Conservation (phyloP, 2,113 vertebrate genomes). For the Loxodonta africana region DNA sequence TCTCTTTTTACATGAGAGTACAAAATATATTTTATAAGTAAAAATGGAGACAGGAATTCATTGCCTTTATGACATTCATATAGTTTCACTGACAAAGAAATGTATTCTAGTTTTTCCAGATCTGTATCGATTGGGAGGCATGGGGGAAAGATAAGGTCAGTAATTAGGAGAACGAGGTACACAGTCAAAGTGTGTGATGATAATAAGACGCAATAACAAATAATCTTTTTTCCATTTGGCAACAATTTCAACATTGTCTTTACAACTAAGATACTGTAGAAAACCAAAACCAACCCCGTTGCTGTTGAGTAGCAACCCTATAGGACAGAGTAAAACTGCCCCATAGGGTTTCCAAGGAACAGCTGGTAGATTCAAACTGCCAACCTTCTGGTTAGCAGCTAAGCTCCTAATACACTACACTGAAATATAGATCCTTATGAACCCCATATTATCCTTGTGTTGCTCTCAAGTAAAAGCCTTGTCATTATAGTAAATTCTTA, state of each 20-base stretch:
- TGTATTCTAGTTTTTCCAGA: slow-evolving; percentile 14
- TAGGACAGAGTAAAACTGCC: too few relatives aligned
- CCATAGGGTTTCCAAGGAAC: too few relatives aligned
- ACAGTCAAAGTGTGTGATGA: neutral
- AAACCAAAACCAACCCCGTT: too few relatives aligned
- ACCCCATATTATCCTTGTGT: neutral
- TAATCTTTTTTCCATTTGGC: neutral
- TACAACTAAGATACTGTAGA: neutral
- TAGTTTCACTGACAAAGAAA: slow-evolving; percentile 12
- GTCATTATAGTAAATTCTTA: neutral
- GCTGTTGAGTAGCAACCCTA: too few relatives aligned
- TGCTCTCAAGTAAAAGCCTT: neutral
- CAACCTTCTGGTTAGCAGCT: too few relatives aligned
- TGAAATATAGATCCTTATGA: neutral
- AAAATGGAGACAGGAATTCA: neutral
- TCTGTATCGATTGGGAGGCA: neutral
- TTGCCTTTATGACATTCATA: neutral
- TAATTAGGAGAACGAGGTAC: neutral
- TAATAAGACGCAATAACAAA: neutral
- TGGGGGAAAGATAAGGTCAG: neutral
- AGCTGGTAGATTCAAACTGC: too few relatives aligned
- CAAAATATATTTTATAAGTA: neutral
- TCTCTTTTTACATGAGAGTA: neutral
- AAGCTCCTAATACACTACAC: too few relatives aligned
- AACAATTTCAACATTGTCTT: neutral